These are phyloP conservation scores for Catalaphyllia jardinei DNA, from an alignment of 64 coral and sea anemone species.

Conservation along the genomic window DNA sequence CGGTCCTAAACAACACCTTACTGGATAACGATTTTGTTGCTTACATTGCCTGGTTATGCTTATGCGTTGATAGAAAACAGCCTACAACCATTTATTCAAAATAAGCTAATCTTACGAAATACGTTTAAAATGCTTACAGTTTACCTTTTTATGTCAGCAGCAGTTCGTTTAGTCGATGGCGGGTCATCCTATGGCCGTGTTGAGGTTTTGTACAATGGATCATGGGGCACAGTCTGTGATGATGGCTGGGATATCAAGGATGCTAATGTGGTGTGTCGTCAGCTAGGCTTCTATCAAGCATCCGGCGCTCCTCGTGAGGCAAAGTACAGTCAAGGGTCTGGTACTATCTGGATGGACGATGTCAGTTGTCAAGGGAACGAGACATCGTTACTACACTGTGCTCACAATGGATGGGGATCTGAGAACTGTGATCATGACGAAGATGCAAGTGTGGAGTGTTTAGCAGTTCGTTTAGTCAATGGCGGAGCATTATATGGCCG, in stretches of 20 bases:
- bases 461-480: conserved; percentile 2
- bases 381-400: not conserved
- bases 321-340: conserved; percentile 15
- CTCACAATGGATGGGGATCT: not conserved
- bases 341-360: not conserved
- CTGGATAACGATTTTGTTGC: too few relatives aligned
- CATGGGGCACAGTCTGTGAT: conserved; percentile 22
- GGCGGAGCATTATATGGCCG: not conserved
- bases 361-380: conserved; percentile 18
- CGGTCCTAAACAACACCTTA: too few relatives aligned
- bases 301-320: not conserved
- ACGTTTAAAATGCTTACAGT: too few relatives aligned
- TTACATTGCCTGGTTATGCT: too few relatives aligned
- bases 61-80: too few relatives aligned
- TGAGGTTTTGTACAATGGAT: conserved; percentile 21
- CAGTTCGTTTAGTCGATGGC: not conserved
- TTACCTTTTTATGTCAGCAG: not conserved
- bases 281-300: conserved; percentile 17
- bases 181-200: not conserved
- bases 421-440: not conserved
- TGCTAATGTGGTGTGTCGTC: conserved; percentile 42
- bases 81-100: too few relatives aligned
- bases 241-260: conserved; percentile 3
- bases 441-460: not conserved
- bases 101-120: too few relatives aligned